Conservation (phyloP, 2,113 vertebrate genomes). For the Odontophorus gujanensis region DNA sequence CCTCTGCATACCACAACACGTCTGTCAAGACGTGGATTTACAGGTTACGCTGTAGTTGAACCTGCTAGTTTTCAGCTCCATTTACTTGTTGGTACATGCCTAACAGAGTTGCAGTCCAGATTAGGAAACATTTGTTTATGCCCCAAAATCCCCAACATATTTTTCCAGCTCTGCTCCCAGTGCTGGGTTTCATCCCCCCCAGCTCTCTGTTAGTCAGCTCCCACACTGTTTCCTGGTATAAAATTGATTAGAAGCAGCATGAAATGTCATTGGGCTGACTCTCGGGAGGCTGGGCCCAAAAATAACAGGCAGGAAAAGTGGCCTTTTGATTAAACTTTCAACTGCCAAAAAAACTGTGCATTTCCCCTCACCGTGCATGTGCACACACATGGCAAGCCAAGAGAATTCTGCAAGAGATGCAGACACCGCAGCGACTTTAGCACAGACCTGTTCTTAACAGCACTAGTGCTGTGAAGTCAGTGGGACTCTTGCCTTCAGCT, state of each 20-base stretch:
- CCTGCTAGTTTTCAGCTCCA: constrained; percentile 75
- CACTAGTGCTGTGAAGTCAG: constrained; percentile 12
- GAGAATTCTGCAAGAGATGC: neutral
- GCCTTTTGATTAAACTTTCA: constrained; percentile 71
- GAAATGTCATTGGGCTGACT: constrained; percentile 66
- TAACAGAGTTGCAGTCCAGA: constrained; percentile 77
- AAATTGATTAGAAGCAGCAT: constrained; percentile 73
- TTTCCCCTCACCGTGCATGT: constrained; percentile 33
- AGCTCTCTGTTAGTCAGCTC: constrained; percentile 37
- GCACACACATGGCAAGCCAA: neutral
- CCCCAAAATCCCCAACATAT: constrained; percentile 72
- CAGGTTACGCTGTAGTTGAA: constrained; percentile 71
- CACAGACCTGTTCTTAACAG: constrained; percentile 17
- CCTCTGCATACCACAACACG: constrained; percentile 77
- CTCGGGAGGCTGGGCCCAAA: constrained; percentile 54
- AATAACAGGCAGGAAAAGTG: constrained; percentile 59
- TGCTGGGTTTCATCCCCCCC: neutral
- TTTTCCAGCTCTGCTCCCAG: constrained; percentile 55
- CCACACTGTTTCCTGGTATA: constrained; percentile 60
- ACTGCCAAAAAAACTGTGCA: constrained; percentile 43
- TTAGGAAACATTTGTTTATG: constrained; percentile 78
- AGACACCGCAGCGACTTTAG: neutral
- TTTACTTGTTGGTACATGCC: constrained; percentile 66
- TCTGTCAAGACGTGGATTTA: constrained; percentile 79
- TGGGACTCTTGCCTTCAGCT: constrained; percentile 16